phyloP scores from a whole-genome alignment of 2,113 vertebrate genomes.

The Onychorhynchus coronatus region DNA sequence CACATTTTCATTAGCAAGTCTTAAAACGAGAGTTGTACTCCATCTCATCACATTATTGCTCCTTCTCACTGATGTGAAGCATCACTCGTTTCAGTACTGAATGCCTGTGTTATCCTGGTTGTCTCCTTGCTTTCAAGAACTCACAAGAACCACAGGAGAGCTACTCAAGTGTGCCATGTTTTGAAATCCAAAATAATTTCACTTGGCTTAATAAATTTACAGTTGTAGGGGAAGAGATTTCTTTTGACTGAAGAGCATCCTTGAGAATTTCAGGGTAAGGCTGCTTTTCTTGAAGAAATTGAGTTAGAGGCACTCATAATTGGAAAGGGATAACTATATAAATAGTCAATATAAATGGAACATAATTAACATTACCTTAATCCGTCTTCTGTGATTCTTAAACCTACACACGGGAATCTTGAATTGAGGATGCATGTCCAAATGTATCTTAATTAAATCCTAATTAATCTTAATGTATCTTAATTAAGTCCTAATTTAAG shows the following conservation, averaged over 20 bases:
- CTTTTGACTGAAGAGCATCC: not conserved
- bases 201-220: not conserved
- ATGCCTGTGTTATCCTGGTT: not conserved
- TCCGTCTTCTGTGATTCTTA: slow-evolving; percentile 2
- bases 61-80: not conserved
- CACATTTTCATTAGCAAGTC: not conserved
- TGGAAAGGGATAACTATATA: not conserved
- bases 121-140: not conserved
- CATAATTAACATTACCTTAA: slow-evolving; percentile 21
- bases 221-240: not conserved
- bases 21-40: not conserved
- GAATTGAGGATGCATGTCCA: slow-evolving; percentile 4
- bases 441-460: slow-evolving; percentile 26
- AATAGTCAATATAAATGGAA: not conserved
- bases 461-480: slow-evolving; percentile 14
- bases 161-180: not conserved
- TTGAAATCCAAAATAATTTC: not conserved
- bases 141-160: not conserved
- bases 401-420: slow-evolving; percentile 3
- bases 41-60: not conserved
- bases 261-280: not conserved
- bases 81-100: not conserved
- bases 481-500: slow-evolving; percentile 26
- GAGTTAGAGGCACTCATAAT: not conserved
- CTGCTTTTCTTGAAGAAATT: not conserved